Evolutionary conservation across 2,888 invertebrate genomes (phyloP).

Genomic region (Halocaridina rubra): DNA sequence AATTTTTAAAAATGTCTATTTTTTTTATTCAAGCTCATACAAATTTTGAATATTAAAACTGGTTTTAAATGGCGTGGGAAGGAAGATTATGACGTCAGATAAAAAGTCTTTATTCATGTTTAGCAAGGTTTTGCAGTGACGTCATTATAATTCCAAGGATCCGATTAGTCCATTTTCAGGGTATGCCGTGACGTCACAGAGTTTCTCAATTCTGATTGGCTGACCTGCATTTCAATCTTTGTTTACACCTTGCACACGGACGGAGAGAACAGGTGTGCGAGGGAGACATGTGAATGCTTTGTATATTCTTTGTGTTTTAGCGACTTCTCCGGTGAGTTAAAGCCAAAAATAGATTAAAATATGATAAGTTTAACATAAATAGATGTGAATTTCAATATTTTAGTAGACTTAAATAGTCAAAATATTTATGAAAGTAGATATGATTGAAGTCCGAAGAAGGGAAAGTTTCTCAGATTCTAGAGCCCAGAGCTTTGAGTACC

Average conservation of each 20-base stretch:
- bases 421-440: too few species aligned
- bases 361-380: background rate
- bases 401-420: background rate
- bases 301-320: background rate
- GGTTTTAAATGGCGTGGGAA: background rate
- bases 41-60: too few species aligned
- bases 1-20: too few species aligned
- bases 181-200: background rate
- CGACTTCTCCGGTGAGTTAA: background rate
- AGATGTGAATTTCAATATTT: background rate
- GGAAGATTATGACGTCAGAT: background rate
- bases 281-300: background rate
- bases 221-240: conserved; percentile 31
- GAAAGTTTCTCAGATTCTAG: background rate
- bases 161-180: too few species aligned
- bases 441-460: background rate
- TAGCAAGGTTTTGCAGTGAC: background rate
- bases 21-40: too few species aligned
- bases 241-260: conserved; percentile 22
- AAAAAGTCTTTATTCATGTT: background rate
- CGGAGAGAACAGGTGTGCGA: background rate
- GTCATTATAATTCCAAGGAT: too few species aligned
- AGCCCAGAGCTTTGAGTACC: background rate
- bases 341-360: background rate
- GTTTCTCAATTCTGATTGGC: background rate